These are phyloP conservation scores for Alectura lathami DNA, from an alignment of 2,113 vertebrate genomes.

Conservation along the genomic window DNA sequence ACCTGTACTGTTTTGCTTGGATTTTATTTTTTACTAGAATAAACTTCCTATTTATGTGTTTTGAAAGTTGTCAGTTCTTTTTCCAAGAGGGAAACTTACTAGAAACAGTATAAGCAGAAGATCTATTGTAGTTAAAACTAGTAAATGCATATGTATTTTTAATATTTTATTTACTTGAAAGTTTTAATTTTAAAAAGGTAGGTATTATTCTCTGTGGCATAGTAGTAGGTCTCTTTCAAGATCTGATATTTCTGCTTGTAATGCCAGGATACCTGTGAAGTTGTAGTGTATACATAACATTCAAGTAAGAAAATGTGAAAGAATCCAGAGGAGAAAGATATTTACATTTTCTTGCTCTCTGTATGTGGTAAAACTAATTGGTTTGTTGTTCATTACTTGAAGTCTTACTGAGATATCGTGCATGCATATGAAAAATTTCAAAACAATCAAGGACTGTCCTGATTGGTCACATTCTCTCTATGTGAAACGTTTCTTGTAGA, in stretches of 20 bases:
- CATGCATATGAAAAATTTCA: background rate
- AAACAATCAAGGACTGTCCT: background rate
- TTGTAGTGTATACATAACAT: background rate
- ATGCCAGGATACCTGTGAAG: background rate
- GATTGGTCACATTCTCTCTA: background rate
- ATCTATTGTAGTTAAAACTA: background rate
- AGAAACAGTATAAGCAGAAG: background rate
- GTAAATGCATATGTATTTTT: background rate
- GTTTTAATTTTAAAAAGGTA: background rate
- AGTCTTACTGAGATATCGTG: background rate
- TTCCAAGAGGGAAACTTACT: background rate
- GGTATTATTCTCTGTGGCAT: background rate
- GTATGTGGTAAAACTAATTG: background rate
- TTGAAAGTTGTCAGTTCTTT: background rate
- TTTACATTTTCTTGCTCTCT: background rate
- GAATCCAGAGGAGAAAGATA: background rate
- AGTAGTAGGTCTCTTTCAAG: background rate
- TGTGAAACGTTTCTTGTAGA: background rate
- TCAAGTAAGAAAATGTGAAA: background rate
- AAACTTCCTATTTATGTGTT: background rate
- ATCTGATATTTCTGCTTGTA: background rate
- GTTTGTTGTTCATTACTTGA: background rate
- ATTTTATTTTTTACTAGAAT: background rate
- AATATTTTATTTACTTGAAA: background rate
- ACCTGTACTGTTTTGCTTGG: background rate